Evolutionary conservation across 2,113 vertebrate genomes (phyloP).

Genomic region (Peromyscus maniculatus): DNA sequence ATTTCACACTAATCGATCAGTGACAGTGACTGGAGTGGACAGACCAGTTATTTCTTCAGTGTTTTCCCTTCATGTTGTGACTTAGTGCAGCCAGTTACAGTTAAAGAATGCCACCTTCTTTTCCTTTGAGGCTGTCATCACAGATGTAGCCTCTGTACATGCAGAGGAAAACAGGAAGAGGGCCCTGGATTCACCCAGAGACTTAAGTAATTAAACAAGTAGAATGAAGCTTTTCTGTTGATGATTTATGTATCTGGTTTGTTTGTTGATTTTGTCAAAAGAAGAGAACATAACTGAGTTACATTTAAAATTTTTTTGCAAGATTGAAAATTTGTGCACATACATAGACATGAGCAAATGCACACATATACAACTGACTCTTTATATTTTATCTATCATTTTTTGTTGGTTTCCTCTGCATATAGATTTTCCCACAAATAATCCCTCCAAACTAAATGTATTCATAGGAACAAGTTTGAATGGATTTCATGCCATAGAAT

Average conservation of each 20-base stretch:
- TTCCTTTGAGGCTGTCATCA: not conserved
- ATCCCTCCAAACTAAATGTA: conserved; percentile 84
- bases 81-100: not conserved
- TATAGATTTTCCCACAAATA: conserved; percentile 86
- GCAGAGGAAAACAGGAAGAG: not conserved
- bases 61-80: not conserved
- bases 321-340: conserved; percentile 41
- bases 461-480: conserved; percentile 78
- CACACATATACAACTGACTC: not conserved
- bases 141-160: not conserved
- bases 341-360: not conserved
- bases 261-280: not conserved
- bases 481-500: conserved; percentile 77
- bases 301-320: not conserved
- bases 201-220: not conserved
- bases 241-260: not conserved
- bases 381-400: conserved; percentile 76
- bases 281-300: not conserved
- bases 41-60: conserved; percentile 1
- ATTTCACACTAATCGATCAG: conserved; percentile 15
- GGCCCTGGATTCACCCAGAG: not conserved
- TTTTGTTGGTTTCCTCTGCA: conserved; percentile 87
- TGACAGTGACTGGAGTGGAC: not conserved
- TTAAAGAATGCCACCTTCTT: not conserved
- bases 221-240: not conserved